These are phyloP conservation scores for Ptychochromis oligacanthus DNA, from an alignment of 2,113 vertebrate species.

Conservation along the genomic window DNA sequence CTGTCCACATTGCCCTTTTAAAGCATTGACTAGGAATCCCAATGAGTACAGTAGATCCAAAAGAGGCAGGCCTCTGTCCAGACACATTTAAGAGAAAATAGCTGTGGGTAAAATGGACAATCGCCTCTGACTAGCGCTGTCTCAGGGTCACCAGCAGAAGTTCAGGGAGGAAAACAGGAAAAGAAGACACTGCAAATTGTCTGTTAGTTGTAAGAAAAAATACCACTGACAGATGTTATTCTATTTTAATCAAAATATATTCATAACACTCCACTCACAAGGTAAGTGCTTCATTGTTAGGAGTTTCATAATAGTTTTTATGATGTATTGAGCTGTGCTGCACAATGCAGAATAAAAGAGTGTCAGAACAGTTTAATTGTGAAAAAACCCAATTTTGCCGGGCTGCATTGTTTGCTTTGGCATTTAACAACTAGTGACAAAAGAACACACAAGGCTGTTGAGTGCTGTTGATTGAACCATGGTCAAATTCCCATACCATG, in stretches of 20 bases:
- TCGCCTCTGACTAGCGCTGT: constrained; percentile 18
- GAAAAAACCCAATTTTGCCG: not conserved
- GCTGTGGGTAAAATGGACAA: constrained; percentile 20
- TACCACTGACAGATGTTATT: constrained; percentile 5
- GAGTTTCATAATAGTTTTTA: constrained; percentile 32
- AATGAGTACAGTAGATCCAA: constrained; percentile 53
- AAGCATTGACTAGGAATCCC: constrained; percentile 62
- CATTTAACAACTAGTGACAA: constrained; percentile 42
- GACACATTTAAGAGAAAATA: constrained; percentile 47
- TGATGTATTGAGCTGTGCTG: constrained; percentile 17
- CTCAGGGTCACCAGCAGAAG: constrained; percentile 20
- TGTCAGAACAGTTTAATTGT: constrained; percentile 3
- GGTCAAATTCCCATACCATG: constrained; percentile 31
- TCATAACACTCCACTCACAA: constrained; percentile 30
- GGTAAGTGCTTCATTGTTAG: constrained; percentile 22
- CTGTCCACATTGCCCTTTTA: constrained; percentile 67
- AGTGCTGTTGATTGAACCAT: constrained; percentile 43
- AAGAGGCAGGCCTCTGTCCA: constrained; percentile 12
- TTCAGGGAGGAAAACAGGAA: not conserved
- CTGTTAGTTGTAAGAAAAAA: not conserved
- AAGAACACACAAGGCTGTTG: constrained; percentile 7
- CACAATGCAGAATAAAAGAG: not conserved
- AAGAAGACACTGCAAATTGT: not conserved
- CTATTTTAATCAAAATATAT: constrained; percentile 13
- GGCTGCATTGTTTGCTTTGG: constrained; percentile 19